Base-by-base conservation (phyloP, 2,888 invertebrate species). In the Andricus quercusramuli region DNA sequence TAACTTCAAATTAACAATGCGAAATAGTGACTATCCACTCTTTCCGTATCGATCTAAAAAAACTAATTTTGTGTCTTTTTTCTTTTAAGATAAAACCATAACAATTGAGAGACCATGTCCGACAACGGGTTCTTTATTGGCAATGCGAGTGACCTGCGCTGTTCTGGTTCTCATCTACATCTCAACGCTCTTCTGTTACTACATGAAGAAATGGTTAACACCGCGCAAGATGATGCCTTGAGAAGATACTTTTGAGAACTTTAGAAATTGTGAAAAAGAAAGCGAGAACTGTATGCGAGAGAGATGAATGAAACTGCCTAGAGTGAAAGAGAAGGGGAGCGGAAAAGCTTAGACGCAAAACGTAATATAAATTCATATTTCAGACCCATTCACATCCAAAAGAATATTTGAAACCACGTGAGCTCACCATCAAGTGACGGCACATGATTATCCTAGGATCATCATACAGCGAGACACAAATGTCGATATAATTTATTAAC, bases 91-190 rank as follows among this genome's bases (percentile, higher is more conserved):
- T 92, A 97, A 97, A 94, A 97, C 97, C 79, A 97, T 98, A 86
- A 97, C 97, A 86, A 97, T 98, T 86, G 96, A 97, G 87, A 97
- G 97, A 93, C 97, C 97, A 20, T 98, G 98, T 92, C 98, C 98
- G 74, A 97, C 98, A 89, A 97, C 97, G 93, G 96, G 97, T 41
- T 98, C 98, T 9, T 97, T 98, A n/a, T 93, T 98, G 88, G 96
- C 98, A 56, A 94, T 98, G 82, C 97, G 97, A 83, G 97, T 98
- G 44, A 98, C 98, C 79, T 98, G 98, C 93, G 98, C 98, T 81
- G 95, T 98, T 83, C 94, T 98, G 90, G 95, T 98, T 78, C 95
- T 98, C 80, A 95, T 98, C 79, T 98, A 98, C 94, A 96, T 98
- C 89, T 97, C 97, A 88, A 98, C 98, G 78, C 95, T 98, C 89